Conservation (phyloP, 2,797 vertebrate genomes). For the Sebastes iracundus region DNA sequence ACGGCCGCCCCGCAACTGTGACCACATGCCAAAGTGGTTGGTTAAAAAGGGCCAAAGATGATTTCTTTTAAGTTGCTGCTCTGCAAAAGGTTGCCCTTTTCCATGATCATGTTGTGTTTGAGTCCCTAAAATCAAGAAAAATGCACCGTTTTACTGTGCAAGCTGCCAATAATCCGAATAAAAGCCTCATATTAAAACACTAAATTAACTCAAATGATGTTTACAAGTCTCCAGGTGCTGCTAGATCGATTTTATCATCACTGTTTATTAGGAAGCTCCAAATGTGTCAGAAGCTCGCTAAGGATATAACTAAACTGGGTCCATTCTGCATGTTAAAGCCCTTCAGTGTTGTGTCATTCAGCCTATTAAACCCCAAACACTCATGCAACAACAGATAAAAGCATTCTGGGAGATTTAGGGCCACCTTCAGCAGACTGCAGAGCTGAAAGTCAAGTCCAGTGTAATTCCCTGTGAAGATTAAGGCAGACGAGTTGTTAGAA, state of each 20-base stretch:
- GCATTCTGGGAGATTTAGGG: background rate
- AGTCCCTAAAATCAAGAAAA: background rate
- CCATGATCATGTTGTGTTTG: background rate
- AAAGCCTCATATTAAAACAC: background rate
- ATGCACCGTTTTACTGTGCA: background rate
- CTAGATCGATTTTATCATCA: background rate
- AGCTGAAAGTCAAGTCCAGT: background rate
- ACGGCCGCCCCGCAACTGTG: slow-evolving; percentile 24
- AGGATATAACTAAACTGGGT: background rate
- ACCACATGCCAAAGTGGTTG: slow-evolving; percentile 8
- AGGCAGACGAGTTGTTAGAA: slow-evolving; percentile 13
- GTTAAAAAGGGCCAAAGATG: slow-evolving; percentile 15
- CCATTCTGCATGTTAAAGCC: background rate
- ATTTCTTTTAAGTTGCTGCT: slow-evolving; percentile 8
- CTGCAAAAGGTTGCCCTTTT: slow-evolving; percentile 30
- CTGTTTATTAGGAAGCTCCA: background rate
- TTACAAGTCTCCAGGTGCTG: background rate
- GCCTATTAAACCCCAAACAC: background rate
- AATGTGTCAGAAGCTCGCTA: background rate
- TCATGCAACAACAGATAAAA: background rate
- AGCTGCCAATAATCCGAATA: background rate
- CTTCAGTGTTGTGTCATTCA: background rate
- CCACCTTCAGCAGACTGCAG: slow-evolving; percentile 21
- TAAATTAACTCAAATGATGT: background rate
- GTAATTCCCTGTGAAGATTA: slow-evolving; percentile 35